Conservation (phyloP, 2,888 invertebrate genomes). For the Zelleria hepariella region DNA sequence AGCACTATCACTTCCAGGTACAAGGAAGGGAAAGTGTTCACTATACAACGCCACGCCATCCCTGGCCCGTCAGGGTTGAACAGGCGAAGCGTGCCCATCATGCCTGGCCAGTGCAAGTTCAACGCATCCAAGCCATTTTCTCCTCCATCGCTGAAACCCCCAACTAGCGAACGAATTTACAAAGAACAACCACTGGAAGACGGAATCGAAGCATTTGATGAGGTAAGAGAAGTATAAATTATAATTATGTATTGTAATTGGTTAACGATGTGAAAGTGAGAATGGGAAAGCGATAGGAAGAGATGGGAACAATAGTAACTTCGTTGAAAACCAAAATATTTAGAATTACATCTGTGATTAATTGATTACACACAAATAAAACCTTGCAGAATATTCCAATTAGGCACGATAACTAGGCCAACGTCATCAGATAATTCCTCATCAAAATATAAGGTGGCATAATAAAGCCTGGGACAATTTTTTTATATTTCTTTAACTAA, state of each 20-base stretch:
- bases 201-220: constrained; percentile 32
- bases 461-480: no score
- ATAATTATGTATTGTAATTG: background rate
- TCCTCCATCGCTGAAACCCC: constrained; percentile 17
- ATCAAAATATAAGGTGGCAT: no score
- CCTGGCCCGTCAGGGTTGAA: constrained; percentile 37
- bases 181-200: constrained; percentile 29
- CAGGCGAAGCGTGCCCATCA: constrained; percentile 14
- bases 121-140: constrained; percentile 17
- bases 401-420: background rate
- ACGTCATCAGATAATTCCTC: background rate
- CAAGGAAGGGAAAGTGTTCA: constrained; percentile 7
- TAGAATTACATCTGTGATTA: no score
- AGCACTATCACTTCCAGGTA: background rate
- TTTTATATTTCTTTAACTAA: no score
- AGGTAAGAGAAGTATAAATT: constrained; percentile 22
- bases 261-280: background rate
- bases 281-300: no score
- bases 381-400: background rate
- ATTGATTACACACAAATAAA: no score
- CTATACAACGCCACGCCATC: constrained; percentile 2
- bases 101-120: constrained; percentile 14
- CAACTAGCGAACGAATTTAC: constrained; percentile 18
- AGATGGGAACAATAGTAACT: no score
- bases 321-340: no score